Conservation (phyloP, 2,113 vertebrate genomes). For the Daphoenositta chrysoptera region DNA sequence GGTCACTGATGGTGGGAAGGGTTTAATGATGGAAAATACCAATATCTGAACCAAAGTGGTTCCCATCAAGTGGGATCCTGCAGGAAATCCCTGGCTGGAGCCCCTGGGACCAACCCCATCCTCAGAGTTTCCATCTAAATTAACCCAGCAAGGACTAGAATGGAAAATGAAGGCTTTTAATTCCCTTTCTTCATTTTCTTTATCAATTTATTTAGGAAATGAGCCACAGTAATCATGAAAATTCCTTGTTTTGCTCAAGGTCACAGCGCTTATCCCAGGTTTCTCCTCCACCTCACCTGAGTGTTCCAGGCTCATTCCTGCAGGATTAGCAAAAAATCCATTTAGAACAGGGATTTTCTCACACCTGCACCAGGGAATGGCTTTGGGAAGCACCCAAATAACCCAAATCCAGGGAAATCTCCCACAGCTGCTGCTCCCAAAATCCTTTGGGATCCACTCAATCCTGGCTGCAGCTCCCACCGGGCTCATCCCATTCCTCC, state of each 20-base stretch:
- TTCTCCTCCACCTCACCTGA: not conserved
- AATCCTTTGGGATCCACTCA: not conserved
- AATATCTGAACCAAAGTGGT: too few species aligned
- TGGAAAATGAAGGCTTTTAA: not conserved
- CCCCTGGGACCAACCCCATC: not conserved
- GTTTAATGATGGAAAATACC: not conserved
- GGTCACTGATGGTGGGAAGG: not conserved
- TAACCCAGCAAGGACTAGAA: not conserved
- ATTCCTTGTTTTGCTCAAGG: not conserved
- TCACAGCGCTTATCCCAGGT: not conserved
- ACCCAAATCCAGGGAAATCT: not conserved
- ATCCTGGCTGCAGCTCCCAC: not conserved
- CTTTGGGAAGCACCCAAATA: not conserved
- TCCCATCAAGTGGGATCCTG: not conserved
- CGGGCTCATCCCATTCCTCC: not conserved
- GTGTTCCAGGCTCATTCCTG: not conserved
- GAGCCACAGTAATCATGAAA: not conserved
- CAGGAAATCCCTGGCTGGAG: not conserved
- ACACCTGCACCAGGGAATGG: not conserved
- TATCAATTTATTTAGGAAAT: not conserved
- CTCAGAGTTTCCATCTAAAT: not conserved
- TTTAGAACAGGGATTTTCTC: not conserved
- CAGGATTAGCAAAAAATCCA: not conserved
- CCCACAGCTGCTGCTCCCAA: not conserved
- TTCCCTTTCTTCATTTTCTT: not conserved